These are phyloP conservation scores for Esperia sulphurella DNA, from an alignment of 2,888 invertebrate species.

Conservation along the genomic window DNA sequence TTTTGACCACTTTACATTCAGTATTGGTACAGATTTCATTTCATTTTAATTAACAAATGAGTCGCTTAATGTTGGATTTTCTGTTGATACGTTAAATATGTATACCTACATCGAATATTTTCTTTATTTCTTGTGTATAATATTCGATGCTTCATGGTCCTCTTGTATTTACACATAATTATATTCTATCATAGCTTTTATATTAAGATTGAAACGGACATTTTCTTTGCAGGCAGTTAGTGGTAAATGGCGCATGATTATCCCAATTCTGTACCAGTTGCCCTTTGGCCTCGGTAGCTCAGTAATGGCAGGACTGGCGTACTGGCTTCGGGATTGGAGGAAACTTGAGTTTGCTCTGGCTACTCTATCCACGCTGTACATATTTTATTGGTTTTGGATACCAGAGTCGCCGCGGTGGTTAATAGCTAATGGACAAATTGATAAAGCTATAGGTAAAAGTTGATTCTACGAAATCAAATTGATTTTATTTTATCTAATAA, in stretches of 20 bases:
- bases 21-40: too few species aligned
- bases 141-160: too few species aligned
- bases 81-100: too few species aligned
- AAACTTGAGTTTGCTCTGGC: constrained; percentile 77
- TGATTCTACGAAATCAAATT: too few species aligned
- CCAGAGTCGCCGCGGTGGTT: constrained; percentile 83
- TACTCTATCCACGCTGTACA: constrained; percentile 65
- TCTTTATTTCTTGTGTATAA: too few species aligned
- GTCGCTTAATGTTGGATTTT: too few species aligned
- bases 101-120: too few species aligned
- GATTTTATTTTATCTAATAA: too few species aligned
- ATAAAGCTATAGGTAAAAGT: constrained; percentile 69
- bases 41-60: too few species aligned
- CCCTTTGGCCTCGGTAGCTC: constrained; percentile 81
- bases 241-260: constrained; percentile 79
- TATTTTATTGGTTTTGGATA: constrained; percentile 69
- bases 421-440: constrained; percentile 70
- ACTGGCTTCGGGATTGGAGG: constrained; percentile 81
- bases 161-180: too few species aligned
- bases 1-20: too few species aligned
- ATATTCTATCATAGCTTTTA: too few species aligned
- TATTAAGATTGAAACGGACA: neutral
- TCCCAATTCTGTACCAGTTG: constrained; percentile 81
- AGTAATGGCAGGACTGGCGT: constrained; percentile 78
- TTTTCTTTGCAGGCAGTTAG: constrained; percentile 66